These are phyloP conservation scores for Mixornis gularis DNA, from an alignment of 2,113 vertebrate genomes.

Conservation along the genomic window DNA sequence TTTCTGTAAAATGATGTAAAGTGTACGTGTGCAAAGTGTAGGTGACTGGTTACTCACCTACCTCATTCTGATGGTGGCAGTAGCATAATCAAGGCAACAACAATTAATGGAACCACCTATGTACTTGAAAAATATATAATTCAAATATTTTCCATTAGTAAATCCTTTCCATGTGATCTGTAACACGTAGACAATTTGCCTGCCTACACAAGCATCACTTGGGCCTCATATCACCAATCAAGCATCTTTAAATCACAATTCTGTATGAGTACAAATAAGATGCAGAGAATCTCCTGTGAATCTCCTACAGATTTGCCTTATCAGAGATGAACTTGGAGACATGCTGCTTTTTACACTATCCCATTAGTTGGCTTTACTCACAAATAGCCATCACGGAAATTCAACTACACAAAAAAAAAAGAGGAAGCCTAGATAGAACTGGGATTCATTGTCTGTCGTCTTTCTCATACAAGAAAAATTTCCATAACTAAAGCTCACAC, in stretches of 20 bases:
- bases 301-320: constrained; percentile 17
- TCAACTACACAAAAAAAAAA: not conserved
- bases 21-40: too few species aligned
- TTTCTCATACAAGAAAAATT: not conserved
- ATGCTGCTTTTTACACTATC: not conserved
- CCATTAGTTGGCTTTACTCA: not conserved
- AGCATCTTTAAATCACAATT: constrained; percentile 36
- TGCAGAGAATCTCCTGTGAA: not conserved
- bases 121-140: constrained; percentile 23
- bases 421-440: not conserved
- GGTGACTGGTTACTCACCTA: not conserved
- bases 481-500: not conserved
- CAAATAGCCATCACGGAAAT: not conserved
- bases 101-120: not conserved
- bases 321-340: not conserved
- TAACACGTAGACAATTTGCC: not conserved
- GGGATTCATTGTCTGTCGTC: not conserved
- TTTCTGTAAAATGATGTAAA: not conserved
- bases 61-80: constrained; percentile 21
- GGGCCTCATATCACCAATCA: constrained; percentile 28
- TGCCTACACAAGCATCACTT: constrained; percentile 13
- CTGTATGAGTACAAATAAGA: not conserved
- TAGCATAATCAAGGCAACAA: constrained; percentile 10
- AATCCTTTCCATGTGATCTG: constrained; percentile 18
- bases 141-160: constrained; percentile 23